Evolutionary conservation across 2,113 vertebrate species (phyloP).

Genomic region (Engraulis encrasicolus): DNA sequence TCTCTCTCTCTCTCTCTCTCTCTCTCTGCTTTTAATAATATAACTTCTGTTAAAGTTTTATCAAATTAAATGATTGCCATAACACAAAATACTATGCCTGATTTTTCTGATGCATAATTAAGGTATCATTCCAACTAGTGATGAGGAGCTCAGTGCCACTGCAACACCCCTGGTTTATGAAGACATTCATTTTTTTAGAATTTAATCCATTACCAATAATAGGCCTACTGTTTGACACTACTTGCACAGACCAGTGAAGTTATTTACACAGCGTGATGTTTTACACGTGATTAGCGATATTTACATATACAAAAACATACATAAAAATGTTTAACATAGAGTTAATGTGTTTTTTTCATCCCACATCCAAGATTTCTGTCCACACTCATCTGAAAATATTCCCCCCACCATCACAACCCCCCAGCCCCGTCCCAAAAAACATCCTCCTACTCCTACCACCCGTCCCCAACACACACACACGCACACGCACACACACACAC

Average conservation of each 20-base stretch:
- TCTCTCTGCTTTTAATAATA: constrained; percentile 27
- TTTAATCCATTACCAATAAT: background rate
- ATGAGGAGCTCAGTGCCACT: background rate
- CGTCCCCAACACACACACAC: too few species aligned
- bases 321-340: too few species aligned
- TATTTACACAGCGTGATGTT: background rate
- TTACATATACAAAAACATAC: too few species aligned
- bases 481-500: too few species aligned
- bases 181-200: background rate
- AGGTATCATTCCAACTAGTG: background rate
- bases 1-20: constrained; percentile 60
- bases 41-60: constrained; percentile 51
- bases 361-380: too few species aligned
- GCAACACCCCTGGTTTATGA: background rate
- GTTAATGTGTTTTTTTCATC: too few species aligned
- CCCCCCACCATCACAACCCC: too few species aligned
- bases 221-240: background rate
- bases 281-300: background rate
- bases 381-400: too few species aligned
- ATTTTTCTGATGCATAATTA: constrained; percentile 17
- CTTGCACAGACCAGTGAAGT: too few species aligned
- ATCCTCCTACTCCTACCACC: too few species aligned
- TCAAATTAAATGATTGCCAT: constrained; percentile 48
- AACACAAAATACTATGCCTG: constrained; percentile 54
- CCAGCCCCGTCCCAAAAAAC: too few species aligned